Base-by-base conservation (phyloP, 2,797 vertebrate species). In the Potorous gilbertii region DNA sequence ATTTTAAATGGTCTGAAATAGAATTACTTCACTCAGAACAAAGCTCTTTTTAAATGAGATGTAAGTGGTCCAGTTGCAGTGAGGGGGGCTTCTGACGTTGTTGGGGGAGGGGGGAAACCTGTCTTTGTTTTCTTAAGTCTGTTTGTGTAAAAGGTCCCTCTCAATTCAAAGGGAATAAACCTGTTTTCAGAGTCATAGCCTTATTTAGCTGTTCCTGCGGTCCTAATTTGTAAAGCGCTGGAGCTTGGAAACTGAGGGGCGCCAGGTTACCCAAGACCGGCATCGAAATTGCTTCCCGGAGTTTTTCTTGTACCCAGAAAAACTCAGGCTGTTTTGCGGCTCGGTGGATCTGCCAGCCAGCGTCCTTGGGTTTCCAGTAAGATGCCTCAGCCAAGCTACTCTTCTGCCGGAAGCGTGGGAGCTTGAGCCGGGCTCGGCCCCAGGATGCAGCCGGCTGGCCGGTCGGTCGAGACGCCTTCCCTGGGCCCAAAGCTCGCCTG, bases 1-100 rank as follows among this genome's bases (percentile, higher is more conserved):
- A n/a, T n/a, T n/a, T n/a, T n/a, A 56, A 93, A 92, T 11, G 56
- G 54, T 90, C 14, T 55, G 90, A 97, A 97, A 90, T 0, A 59
- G 1, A 29, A 93, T 93, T 92, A 40, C 28, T 92, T 54, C 66
- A n/a, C 66, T 40, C 21, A 1, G 2, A 50, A 4, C 0, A 34
- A 74, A 10, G 0, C 0, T 0, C 0, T n/a, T 87, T 55, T 0
- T 91, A 52, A 94, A 91, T 40, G 1, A 14, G 13, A 21, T 81
- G 40, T 40, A 87, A 87, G 40, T 87, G 21, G 40, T 87, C 27
- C 74, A 46, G 5, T 87, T 50, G 40, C 21, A 50, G 31, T 46
- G 74, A 46, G 24, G 66, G 21, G 74, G 74, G 16, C 21, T 87
- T 87, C 24, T 27, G 40, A 46, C 2, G 18, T 46, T 10, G 74